phyloP scores from a whole-genome alignment of 2,797 vertebrate genomes.

The Sebastes miniatus region DNA sequence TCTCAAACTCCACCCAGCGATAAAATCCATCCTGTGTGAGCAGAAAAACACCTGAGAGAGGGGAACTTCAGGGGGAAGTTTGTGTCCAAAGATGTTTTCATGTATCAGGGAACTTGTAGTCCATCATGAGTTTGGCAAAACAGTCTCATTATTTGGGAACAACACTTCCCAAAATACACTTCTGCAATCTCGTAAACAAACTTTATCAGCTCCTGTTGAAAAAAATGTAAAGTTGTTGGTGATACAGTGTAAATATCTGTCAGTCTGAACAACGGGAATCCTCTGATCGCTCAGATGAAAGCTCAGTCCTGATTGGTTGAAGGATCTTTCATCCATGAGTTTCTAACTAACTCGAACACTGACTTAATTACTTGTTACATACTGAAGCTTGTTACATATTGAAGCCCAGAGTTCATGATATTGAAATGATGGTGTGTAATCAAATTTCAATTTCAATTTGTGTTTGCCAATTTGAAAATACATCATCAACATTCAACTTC shows the following conservation, averaged over 20 bases:
- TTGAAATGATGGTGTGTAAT: too few relatives aligned
- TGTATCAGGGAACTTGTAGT: not conserved
- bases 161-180: not conserved
- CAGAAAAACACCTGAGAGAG: not conserved
- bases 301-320: not conserved
- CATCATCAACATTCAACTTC: too few relatives aligned
- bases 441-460: too few relatives aligned
- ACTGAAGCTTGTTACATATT: too few relatives aligned
- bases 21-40: not conserved
- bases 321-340: not conserved
- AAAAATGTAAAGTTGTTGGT: not conserved
- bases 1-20: not conserved
- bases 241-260: not conserved
- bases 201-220: not conserved
- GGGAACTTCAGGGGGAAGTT: not conserved
- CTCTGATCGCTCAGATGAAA: not conserved
- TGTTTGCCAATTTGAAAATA: too few relatives aligned
- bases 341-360: too few relatives aligned
- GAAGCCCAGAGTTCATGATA: too few relatives aligned
- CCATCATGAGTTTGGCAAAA: not conserved
- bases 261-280: not conserved
- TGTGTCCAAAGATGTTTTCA: not conserved
- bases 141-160: not conserved
- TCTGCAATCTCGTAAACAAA: not conserved
- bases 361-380: too few relatives aligned